Base-by-base conservation (phyloP, 1,140 invertebrate species). In the Nixonia krombeini region DNA sequence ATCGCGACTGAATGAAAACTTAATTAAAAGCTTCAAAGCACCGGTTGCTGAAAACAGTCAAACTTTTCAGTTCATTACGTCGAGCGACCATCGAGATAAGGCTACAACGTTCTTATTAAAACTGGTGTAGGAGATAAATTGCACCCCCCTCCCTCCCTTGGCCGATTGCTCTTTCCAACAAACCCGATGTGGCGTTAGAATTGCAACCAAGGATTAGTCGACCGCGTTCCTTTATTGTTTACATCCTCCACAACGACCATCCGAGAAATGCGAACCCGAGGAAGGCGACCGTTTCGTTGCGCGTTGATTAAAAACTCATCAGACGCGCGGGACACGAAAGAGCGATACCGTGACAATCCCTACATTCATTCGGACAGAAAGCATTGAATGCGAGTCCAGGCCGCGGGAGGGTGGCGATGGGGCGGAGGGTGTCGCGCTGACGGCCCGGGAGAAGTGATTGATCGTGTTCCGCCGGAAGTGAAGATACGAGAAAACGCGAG, bases 401-500 rank as follows among this genome's bases (percentile, higher is more conserved):
- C 51, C 61, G 61, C 70, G 63, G 53, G 73, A 78, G 77, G 79
- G 79, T 76, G 75, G 77, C 38, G 53, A 79, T 73, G 74, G 79
- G 77, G 77, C 78, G 82, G 78, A 76, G 79, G 78, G 76, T 81
- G 80, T 82, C 82, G 81, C 72, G 81, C 78, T 72, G 75, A 76
- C 74, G 71, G 69, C 70, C 68, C 65, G 76, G 76, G 79, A 82
- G 81, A 76, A 83, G 82, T 84, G 83, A 85, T 85, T 85, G 82
- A 85, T 85, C 66, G 79, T 85, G 75, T 84, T 85, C 81, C 76
- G 75, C 75, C 79, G 81, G 83, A 85, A 85, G 79, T 81, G 64
- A 75, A 73, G 64, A 63, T 68, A 73, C 53, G 63, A 68, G 61
- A 57, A 68, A 70, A 57, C 50, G 44, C 55, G 61, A 49, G 69